Evolutionary conservation across 2,888 invertebrate genomes (phyloP).

Genomic region (Acleris cristana): DNA sequence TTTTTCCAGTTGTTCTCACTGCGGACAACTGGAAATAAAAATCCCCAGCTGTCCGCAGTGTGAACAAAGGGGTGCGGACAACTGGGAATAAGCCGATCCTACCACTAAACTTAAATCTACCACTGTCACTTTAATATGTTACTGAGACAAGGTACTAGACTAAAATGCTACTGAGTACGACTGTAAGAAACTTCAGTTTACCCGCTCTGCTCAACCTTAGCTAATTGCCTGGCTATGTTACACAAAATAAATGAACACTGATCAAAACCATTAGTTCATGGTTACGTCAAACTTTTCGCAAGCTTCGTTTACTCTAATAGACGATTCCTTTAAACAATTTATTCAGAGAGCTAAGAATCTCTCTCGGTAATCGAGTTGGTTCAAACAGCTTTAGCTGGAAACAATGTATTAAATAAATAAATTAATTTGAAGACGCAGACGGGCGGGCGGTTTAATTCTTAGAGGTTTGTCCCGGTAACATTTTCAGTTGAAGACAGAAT

Average conservation of each 20-base stretch:
- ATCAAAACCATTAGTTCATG: constrained; percentile 15
- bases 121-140: too few relatives aligned
- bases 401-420: constrained; percentile 34
- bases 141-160: too few relatives aligned
- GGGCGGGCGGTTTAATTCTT: constrained; percentile 29
- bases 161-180: too few relatives aligned
- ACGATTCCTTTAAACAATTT: constrained; percentile 33
- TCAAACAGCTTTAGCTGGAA: constrained; percentile 28
- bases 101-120: too few relatives aligned
- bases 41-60: too few relatives aligned
- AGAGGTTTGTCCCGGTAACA: constrained; percentile 34
- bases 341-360: constrained; percentile 26
- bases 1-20: too few relatives aligned
- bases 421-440: constrained; percentile 32
- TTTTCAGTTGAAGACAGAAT: constrained; percentile 30
- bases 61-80: too few relatives aligned
- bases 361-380: constrained; percentile 32
- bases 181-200: neutral
- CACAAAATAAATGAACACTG: neutral
- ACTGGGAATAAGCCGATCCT: too few relatives aligned
- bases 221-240: neutral
- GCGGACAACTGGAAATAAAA: too few relatives aligned
- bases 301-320: constrained; percentile 27
- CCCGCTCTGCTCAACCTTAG: neutral
- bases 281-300: constrained; percentile 12